Evolutionary conservation across 2,888 invertebrate species (phyloP), one percentile per base, ranked within the genome.

Genomic region (Lasiommata megera): DNA sequence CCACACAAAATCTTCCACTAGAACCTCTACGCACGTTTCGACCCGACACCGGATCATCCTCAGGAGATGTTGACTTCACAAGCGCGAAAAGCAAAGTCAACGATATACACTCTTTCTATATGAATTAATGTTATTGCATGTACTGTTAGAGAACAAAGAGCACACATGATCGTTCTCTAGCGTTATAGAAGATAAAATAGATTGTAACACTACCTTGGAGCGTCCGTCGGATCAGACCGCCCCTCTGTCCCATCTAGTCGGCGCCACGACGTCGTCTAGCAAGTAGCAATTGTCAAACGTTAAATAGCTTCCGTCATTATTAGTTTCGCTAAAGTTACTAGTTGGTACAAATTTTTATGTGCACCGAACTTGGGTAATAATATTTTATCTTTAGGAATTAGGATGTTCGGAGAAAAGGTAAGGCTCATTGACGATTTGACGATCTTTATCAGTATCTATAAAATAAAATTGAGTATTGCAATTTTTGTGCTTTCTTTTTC

Each of bases 281-380:
- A 73, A 80, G 82, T 79, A 37, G 23, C 73, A 74, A 81, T 82
- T 80, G 84, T 84, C 80, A 76, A 83, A 80, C 78, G 84, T 84
- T 84, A 84, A 86, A 89, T 84, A 82, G 83, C 77, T 80, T 78
- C 76, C 77, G 56, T 63, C 54, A 58, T 64, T 57, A 61, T 61
- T 60, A 57, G 58, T 60, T 58, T 58, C 28, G 48, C 52, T 51
- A 41, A 57, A 60, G 58, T 62, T 58, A 34, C 50, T 54, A 58
- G 52, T 58, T 56, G 40, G 40, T 56, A 47, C 31, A 36, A 55
- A 55, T 48, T 48, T 48, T 48, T 48, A 48, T 48, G 48, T 48
- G 18, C 48, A 48, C 36, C 36, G 16, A 59, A 59, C 29, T 60
- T 56, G 23, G 56, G 56, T 56, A 12, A 60, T 60, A 52, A 46